Evolutionary conservation across 2,113 vertebrate species (phyloP), one percentile per base, ranked within the genome.

Genomic region (Pao palembangensis): DNA sequence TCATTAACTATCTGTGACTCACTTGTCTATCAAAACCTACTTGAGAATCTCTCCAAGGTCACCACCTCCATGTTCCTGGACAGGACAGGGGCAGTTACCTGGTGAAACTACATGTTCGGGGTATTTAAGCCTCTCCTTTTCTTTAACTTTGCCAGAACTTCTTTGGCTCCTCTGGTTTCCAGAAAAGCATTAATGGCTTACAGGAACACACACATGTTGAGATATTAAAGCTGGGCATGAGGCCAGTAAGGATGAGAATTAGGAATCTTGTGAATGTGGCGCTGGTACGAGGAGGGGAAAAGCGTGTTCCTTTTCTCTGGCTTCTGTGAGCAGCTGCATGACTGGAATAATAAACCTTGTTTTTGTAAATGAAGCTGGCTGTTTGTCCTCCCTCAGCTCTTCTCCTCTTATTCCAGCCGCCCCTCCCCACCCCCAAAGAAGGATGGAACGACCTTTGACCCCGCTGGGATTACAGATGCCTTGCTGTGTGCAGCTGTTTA

Each of bases 341-440:
- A 70, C 56, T 77, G 64, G 85, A 88, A 88, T 89, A 17, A 72
- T 31, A 78, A 78, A 66, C 68, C 65, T 82, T 74, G 60, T 78
- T 80, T 84, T 81, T 51, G 44, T 70, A 71, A 51, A 65, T 51
- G 16, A 31, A 76, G 67, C 41, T 13, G 60, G 8, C 47, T 67
- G 68, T 78, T 79, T 76, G 38, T 53, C 18, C 74, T 44, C 80
- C 55, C 50, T 43, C 48, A 56, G 63, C 53, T 42, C 42, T 58
- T 51, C 52, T 62, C 42, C 38, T 71, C 46, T 48, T 60, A 42
- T 53, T n/a, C 75, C 46, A 21, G 47, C 44, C 66, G 52, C 63
- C 55, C 59, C 18, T 44, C 61, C 23, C 80, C 51, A 47, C 34
- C 54, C 55, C 21, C 21, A 23, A 23, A 23, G 21, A 23, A 23